Conservation (phyloP, 1,140 invertebrate species). For the Drosophila melanogaster region DNA sequence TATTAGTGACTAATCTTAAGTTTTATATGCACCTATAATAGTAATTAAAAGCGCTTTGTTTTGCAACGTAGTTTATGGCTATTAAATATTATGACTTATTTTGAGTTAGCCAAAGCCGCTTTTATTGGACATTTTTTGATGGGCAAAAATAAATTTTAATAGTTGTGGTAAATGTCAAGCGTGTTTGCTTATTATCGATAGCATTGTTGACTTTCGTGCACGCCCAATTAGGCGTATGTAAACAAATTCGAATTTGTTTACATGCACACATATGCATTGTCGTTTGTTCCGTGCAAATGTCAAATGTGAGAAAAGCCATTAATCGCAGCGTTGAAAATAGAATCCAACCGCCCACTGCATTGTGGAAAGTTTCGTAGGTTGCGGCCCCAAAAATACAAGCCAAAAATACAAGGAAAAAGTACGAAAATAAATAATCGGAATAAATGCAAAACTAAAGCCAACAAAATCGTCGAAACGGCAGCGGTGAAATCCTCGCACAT, state of each 20-base stretch:
- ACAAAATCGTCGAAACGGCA: constrained; percentile 21
- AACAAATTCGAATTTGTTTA: constrained; percentile 36
- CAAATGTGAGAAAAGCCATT: constrained; percentile 66
- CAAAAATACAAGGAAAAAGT: constrained; percentile 39
- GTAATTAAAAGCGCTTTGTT: background rate
- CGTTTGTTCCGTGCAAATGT: constrained; percentile 54
- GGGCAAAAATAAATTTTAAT: constrained; percentile 20
- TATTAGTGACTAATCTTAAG: background rate
- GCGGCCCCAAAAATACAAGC: constrained; percentile 53
- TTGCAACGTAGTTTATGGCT: background rate
- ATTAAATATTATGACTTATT: constrained; percentile 8
- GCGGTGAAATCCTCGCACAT: constrained; percentile 41
- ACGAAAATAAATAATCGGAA: constrained; percentile 59
- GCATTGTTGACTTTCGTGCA: constrained; percentile 35
- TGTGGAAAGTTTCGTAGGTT: constrained; percentile 68
- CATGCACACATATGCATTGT: constrained; percentile 14
- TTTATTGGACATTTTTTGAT: constrained; percentile 9
- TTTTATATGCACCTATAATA: background rate
- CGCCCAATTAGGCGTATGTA: constrained; percentile 36
- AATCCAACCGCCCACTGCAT: constrained; percentile 56
- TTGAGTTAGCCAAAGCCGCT: background rate
- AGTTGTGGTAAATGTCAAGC: constrained; percentile 35
- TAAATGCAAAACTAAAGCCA: constrained; percentile 51
- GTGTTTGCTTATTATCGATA: constrained; percentile 13
- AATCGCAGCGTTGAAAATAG: constrained; percentile 54